phyloP scores from a whole-genome alignment of 2,113 vertebrate species.

The Peromyscus leucopus region DNA sequence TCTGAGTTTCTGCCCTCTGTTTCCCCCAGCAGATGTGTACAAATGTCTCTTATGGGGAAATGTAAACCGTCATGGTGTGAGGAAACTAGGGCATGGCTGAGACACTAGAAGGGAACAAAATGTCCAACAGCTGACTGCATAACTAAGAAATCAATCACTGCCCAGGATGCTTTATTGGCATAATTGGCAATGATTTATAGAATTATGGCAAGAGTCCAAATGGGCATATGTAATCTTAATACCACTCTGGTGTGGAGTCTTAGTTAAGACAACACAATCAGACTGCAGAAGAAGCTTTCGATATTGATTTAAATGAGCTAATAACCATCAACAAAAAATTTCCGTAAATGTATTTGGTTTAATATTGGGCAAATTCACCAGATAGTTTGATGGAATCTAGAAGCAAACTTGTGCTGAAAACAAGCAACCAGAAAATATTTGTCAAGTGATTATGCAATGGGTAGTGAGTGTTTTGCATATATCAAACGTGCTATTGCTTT shows the following conservation, averaged over 20 bases:
- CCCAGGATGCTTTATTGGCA: constrained; percentile 74
- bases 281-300: constrained; percentile 48
- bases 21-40: constrained; percentile 73
- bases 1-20: constrained; percentile 64
- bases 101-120: constrained; percentile 75
- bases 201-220: constrained; percentile 74
- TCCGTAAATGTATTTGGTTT: constrained; percentile 41
- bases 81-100: constrained; percentile 62
- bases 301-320: constrained; percentile 66
- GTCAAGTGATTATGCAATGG: constrained; percentile 17
- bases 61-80: constrained; percentile 60
- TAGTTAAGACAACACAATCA: constrained; percentile 50
- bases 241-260: constrained; percentile 56
- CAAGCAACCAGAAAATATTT: constrained; percentile 44
- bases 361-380: constrained; percentile 40
- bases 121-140: constrained; percentile 76
- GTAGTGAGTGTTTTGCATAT: constrained; percentile 16
- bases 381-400: constrained; percentile 52
- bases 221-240: constrained; percentile 75
- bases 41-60: constrained; percentile 67
- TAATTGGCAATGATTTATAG: constrained; percentile 84
- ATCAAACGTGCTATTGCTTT: constrained; percentile 46
- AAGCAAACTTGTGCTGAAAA: constrained; percentile 43
- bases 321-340: constrained; percentile 48
- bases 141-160: constrained; percentile 82